Percentiles rank a stretch among this genome's conserved stretches.
These are phyloP conservation scores for Anableps anableps DNA, from an alignment of 2,797 vertebrate genomes.

Conservation along the genomic window DNA sequence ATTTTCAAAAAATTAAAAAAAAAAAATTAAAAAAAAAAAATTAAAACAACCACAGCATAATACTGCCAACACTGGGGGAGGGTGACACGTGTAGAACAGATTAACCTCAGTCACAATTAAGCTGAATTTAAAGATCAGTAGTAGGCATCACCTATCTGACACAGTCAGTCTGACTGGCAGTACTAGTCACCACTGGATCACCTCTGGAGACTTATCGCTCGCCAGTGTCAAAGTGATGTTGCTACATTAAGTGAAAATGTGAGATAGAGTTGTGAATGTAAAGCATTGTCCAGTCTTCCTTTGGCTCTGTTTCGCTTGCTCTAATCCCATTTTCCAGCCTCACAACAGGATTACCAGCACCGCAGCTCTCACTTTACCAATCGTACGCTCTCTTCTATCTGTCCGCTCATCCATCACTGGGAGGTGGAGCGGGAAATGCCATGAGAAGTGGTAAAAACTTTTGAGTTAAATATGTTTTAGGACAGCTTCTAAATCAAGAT, in stretches of 20 bases:
- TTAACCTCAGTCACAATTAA: not conserved
- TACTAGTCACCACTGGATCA: constrained; percentile 5
- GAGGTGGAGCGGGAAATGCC: constrained; percentile 28
- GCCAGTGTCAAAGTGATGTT: constrained; percentile 43
- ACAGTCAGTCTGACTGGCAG: not conserved
- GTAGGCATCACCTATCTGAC: constrained; percentile 7
- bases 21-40: not conserved
- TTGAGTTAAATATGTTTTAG: constrained; percentile 28
- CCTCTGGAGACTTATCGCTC: constrained; percentile 26
- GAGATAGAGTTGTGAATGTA: constrained; percentile 58
- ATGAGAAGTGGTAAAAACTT: constrained; percentile 14
- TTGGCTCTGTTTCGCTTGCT: constrained; percentile 60
- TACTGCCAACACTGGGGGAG: not conserved
- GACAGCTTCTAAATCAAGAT: constrained; percentile 30
- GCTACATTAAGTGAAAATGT: constrained; percentile 64
- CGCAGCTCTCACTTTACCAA: constrained; percentile 67
- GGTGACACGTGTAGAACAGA: not conserved
- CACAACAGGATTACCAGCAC: constrained; percentile 80
- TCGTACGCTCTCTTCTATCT: constrained; percentile 69
- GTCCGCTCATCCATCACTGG: constrained; percentile 66
- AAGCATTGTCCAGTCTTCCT: constrained; percentile 49
- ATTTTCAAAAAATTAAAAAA: no score
- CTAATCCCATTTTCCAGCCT: constrained; percentile 82
- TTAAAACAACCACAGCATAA: not conserved
- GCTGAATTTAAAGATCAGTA: constrained; percentile 18